A percentile compares a stretch with the other conserved stretches of the same genome.
phyloP scores from a whole-genome alignment of 2,113 vertebrate species.

The Xenopus laevis region DNA sequence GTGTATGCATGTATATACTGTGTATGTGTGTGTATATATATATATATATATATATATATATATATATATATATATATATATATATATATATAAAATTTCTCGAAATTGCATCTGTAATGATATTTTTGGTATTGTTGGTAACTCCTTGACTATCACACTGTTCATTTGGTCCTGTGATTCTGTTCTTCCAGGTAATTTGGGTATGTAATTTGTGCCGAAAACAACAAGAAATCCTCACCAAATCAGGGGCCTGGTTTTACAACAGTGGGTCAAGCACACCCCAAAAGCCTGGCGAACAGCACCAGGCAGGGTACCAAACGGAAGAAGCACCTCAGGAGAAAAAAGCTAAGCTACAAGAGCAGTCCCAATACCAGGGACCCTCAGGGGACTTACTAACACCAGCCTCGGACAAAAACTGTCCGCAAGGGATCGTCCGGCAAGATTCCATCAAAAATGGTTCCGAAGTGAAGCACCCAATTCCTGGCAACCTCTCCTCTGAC shows the following conservation, averaged over 20 bases:
- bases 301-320: slow-evolving; percentile 60
- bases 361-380: slow-evolving; percentile 74
- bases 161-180: no score
- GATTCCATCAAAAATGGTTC: slow-evolving; percentile 88
- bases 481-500: slow-evolving; percentile 64
- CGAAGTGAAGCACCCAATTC: slow-evolving; percentile 71
- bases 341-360: slow-evolving; percentile 91
- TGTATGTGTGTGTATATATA: no score
- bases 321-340: slow-evolving; percentile 89
- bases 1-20: no score
- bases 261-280: slow-evolving; percentile 69
- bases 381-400: slow-evolving; percentile 73
- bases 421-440: slow-evolving; percentile 85
- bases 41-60: no score
- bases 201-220: slow-evolving; percentile 99
- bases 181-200: slow-evolving; percentile 88
- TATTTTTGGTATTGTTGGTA: no score
- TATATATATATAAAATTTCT: no score
- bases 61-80: no score
- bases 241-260: slow-evolving; percentile 98
- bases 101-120: no score
- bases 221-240: slow-evolving; percentile 99
- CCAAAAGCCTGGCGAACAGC: slow-evolving; percentile 73
- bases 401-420: slow-evolving; percentile 76
- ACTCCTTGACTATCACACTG: no score